Evolutionary conservation across 2,797 vertebrate genomes (phyloP), one percentile per base, ranked within the genome.

Genomic region (Meriones psammophilus): DNA sequence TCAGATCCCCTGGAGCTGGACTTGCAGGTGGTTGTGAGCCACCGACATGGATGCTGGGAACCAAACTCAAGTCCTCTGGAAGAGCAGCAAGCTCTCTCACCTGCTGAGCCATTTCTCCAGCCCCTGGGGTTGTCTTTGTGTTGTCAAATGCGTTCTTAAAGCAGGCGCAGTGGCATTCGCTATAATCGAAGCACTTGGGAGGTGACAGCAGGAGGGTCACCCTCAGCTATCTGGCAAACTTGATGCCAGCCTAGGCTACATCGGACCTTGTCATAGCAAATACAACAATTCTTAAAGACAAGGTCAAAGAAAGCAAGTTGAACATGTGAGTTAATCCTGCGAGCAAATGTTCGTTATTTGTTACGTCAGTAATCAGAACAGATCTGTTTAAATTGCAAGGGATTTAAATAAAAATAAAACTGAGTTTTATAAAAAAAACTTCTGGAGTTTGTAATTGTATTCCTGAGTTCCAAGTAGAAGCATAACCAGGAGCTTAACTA

Each of bases 131-230:
- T 97, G 94, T 83, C 58, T 92, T 91, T 92, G 8, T 80, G 89
- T 94, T 96, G 95, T 93, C 84, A 97, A 95, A 85, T 64, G 36
- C 28, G 10, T 81, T 6, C 81, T 68, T 81, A 64, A 39, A 30
- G 54, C 22, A 71, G 54, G 54, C 7, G 12, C 36, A 20, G 54
- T 42, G 6, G 10, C 46, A 42, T 30, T 60, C 60, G 1, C 24
- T 64, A 36, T 69, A 30, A 58, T 74, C 6, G 13, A 26, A 76
- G 69, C 54, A 74, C 69, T 73, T 73, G 68, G 24, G 85, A 58
- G 50, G 54, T 18, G 17, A 54, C 3, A 0, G 54, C 8, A 28
- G 33, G 50, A 39, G 50, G 22, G 46, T 28, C 50, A 73, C 24
- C 50, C 68, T 73, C 33, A 58, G 85, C 24, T 73, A 58, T 7